A percentile compares a stretch with the other conserved stretches of the same genome.
phyloP scores from a whole-genome alignment of 2,888 invertebrate species.

The Clunio marinus region DNA sequence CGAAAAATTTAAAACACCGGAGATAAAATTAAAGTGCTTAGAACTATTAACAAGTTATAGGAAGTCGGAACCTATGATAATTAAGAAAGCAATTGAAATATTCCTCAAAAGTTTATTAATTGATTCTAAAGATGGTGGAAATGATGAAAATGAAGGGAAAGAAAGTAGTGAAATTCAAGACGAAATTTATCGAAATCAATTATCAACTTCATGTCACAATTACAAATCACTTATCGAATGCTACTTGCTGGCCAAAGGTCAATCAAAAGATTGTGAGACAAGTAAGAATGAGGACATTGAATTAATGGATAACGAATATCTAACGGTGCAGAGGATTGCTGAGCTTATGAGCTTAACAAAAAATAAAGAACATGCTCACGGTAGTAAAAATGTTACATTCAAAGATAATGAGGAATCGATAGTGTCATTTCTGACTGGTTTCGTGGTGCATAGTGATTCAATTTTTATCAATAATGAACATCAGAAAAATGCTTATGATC shows the following conservation, averaged over 20 bases:
- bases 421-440: constrained; percentile 48
- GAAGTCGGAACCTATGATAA: constrained; percentile 59
- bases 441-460: constrained; percentile 46
- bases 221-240: constrained; percentile 41
- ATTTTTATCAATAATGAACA: background rate
- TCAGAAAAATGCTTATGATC: constrained; percentile 13
- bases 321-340: constrained; percentile 49
- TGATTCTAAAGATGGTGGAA: constrained; percentile 42
- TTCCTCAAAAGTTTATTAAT: constrained; percentile 48
- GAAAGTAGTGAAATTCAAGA: constrained; percentile 41
- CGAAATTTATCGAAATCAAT: constrained; percentile 43
- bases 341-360: constrained; percentile 40
- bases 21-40: constrained; percentile 65
- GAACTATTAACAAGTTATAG: constrained; percentile 66
- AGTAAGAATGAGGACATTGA: constrained; percentile 40
- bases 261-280: constrained; percentile 7
- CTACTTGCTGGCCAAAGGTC: constrained; percentile 20
- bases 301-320: constrained; percentile 44
- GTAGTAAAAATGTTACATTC: constrained; percentile 45
- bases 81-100: constrained; percentile 55
- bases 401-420: constrained; percentile 46
- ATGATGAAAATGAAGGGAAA: constrained; percentile 43
- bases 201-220: constrained; percentile 45
- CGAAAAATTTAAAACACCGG: constrained; percentile 64
- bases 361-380: background rate